These are phyloP conservation scores for Lasius fuliginosus DNA, from an alignment of 2,888 invertebrate genomes.

Conservation along the genomic window DNA sequence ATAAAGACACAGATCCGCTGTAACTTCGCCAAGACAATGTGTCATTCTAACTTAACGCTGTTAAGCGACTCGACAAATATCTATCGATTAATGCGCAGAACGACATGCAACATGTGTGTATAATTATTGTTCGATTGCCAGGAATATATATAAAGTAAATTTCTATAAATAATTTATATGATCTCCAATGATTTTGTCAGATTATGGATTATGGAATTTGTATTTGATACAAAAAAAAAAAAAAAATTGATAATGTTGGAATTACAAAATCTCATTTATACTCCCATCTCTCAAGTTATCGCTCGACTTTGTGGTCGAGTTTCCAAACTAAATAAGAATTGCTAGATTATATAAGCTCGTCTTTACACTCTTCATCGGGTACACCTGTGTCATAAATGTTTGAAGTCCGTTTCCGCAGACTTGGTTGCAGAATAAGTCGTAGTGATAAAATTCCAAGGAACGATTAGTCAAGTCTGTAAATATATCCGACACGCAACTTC, in stretches of 20 bases:
- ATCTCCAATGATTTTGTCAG: background rate
- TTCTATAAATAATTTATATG: background rate
- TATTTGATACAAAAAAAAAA: conserved; percentile 6
- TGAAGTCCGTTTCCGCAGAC: conserved; percentile 48
- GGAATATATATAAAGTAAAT: background rate
- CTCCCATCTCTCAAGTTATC: background rate
- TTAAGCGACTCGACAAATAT: background rate
- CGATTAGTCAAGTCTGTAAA: conserved; percentile 45
- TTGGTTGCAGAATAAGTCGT: conserved; percentile 37
- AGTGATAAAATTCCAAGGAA: conserved; percentile 50
- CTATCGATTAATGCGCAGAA: background rate
- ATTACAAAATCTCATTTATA: conserved; percentile 2
- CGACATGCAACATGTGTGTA: background rate
- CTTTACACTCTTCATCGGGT: conserved; percentile 31
- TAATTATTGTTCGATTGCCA: background rate
- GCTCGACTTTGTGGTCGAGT: conserved; percentile 23
- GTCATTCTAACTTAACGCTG: conserved; percentile 11
- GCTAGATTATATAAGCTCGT: conserved; percentile 30
- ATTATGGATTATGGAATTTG: background rate
- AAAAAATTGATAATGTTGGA: background rate
- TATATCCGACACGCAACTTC: conserved; percentile 36
- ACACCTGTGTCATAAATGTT: conserved; percentile 51
- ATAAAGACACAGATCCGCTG: conserved; percentile 32
- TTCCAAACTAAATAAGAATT: conserved; percentile 41
- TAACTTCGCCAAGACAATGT: conserved; percentile 9